Evolutionary conservation across 2,888 invertebrate genomes (phyloP), one percentile per base, ranked within the genome.

Genomic region (Tetragnatha montana): DNA sequence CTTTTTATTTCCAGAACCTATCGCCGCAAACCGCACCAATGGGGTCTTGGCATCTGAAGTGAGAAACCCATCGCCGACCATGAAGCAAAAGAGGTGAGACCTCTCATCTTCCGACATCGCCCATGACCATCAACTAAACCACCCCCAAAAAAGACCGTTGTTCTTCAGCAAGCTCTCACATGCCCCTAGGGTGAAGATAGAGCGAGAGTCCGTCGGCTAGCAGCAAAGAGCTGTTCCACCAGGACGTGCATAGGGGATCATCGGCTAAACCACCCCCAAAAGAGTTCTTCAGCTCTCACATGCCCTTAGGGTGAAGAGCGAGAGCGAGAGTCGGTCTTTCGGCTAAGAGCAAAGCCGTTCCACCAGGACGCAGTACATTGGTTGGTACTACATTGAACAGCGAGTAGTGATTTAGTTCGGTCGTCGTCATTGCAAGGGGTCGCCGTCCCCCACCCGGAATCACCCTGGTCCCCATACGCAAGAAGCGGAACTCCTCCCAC

Each of bases 401-500:
- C n/a, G n/a, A n/a, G n/a, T n/a, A n/a, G n/a, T n/a, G n/a, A n/a
- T n/a, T n/a, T n/a, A n/a, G n/a, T n/a, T n/a, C n/a, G n/a, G n/a
- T n/a, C n/a, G n/a, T n/a, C 35, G 1, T 35, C 35, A 4, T 35
- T 35, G 35, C 35, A 35, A 35, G 35, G 35, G 60, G 60, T 17
- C 14, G 60, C 60, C 60, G 60, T 60, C 51, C 82, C 74, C 69
- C 73, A 22, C 76, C 75, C 76, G 88, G 83, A 78, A 22, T 88
- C 88, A 87, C 47, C 81, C 90, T 90, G 90, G 90, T 90, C 75
- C 87, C 90, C 90, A 90, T 90, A 90, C 90, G 87, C 80, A 90
- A 87, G 73, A 87, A 90, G 80, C 74, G 90, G 90, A 90, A 87
- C 90, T 60, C 60, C 35, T 85, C 90, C 83, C 83, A 80, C 49